Percentiles rank a stretch among this genome's conserved stretches.
Evolutionary conservation across 2,888 invertebrate genomes (phyloP).

Genomic region (Slavum lentiscoides): DNA sequence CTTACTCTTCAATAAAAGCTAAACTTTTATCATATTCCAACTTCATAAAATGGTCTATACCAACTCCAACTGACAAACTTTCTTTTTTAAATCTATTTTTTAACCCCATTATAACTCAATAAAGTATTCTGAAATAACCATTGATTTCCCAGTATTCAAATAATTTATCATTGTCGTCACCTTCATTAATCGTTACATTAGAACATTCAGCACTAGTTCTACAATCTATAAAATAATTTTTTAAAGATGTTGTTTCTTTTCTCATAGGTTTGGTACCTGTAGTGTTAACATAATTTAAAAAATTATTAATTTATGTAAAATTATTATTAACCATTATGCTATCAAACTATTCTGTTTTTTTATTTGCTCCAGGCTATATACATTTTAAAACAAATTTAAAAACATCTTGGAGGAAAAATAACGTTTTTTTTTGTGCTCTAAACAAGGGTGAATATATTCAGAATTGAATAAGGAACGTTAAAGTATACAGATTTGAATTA

Average conservation of each 20-base stretch:
- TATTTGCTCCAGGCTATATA: no score
- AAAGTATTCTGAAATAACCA: slow-evolving; percentile 15
- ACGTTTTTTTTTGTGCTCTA: no score
- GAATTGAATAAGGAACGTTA: no score
- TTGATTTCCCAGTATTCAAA: slow-evolving; percentile 20
- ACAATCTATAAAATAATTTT: slow-evolving; percentile 1
- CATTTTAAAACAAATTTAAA: no score
- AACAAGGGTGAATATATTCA: no score
- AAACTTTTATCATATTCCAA: slow-evolving; percentile 19
- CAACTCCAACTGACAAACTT: slow-evolving; percentile 1
- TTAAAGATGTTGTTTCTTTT: not conserved
- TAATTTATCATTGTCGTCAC: not conserved
- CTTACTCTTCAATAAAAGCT: slow-evolving; percentile 16
- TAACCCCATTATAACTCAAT: not conserved
- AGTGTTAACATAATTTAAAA: no score
- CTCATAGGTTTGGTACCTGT: slow-evolving; percentile 12
- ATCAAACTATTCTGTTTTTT: no score
- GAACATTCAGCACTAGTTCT: slow-evolving; percentile 23
- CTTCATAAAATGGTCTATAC: slow-evolving; percentile 7
- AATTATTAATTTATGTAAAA: no score
- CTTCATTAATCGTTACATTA: not conserved
- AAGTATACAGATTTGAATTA: no score
- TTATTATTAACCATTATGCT: no score
- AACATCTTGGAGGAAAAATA: no score
- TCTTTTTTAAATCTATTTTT: slow-evolving; percentile 12